phyloP scores from a whole-genome alignment of 2,888 invertebrate species.

The Andrena fulva region DNA sequence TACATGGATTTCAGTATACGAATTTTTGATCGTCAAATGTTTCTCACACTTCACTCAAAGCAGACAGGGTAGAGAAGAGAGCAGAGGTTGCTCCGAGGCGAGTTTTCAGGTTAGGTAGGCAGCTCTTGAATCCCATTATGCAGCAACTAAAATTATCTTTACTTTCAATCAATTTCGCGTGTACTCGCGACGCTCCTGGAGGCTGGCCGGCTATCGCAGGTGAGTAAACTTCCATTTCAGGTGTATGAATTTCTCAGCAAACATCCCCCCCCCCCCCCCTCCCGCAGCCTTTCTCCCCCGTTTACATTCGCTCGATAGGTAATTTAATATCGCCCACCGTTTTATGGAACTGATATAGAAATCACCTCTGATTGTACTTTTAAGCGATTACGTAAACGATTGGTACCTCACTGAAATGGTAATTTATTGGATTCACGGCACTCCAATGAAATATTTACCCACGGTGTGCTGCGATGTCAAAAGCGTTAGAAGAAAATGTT shows the following conservation, averaged over 20 bases:
- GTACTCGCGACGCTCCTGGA: conserved; percentile 11
- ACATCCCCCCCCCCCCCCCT: conserved; percentile 32
- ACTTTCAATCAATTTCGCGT: conserved; percentile 54
- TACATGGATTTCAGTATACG: too few species aligned
- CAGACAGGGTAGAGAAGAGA: too few species aligned
- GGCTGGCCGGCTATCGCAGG: conserved; percentile 54
- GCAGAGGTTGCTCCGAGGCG: neutral
- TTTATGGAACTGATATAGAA: conserved; percentile 11
- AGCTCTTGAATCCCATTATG: conserved; percentile 17
- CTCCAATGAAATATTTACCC: too few species aligned
- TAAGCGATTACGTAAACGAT: neutral
- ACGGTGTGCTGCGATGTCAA: too few species aligned
- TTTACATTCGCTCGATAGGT: conserved; percentile 51
- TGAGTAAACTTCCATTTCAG: conserved; percentile 65
- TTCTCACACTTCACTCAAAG: too few species aligned
- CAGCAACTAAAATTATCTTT: conserved; percentile 46
- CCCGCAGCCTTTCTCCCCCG: conserved; percentile 21
- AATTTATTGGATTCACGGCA: neutral
- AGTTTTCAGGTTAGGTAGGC: neutral
- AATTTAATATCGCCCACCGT: conserved; percentile 60
- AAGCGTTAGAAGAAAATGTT: too few species aligned
- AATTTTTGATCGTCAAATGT: too few species aligned
- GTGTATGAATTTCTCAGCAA: conserved; percentile 58
- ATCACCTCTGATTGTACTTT: neutral
- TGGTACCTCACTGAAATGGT: neutral